Evolutionary conservation across 1,140 invertebrate species (phyloP), one percentile per base, ranked within the genome.

Genomic region (Scaptomyza hsui): DNA sequence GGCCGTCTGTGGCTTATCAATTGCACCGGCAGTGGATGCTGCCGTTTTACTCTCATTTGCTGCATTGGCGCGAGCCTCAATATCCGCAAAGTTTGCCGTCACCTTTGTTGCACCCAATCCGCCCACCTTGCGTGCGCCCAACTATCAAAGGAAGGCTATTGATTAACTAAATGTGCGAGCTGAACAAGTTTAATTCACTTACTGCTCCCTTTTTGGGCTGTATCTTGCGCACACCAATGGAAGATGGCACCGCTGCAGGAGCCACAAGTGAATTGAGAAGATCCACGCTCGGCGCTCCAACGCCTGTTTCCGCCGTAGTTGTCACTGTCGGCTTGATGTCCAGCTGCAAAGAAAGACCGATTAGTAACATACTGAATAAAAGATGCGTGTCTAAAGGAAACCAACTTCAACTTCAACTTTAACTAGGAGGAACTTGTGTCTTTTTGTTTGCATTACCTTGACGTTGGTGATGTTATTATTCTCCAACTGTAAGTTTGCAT

Each of bases 61-160:
- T 73, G 97, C 93, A 72, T 95, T 95, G 0, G 97, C 97, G 88
- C 97, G 95, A 78, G 95, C 95, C 92, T 99, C 98, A 44, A 99
- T 95, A 85, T 99, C 98, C n/a, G 96, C 96, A 92, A 99, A 99
- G 92, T 99, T 98, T 10, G 96, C 94, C 80, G 95, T 97, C 4
- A 99, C 97, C 92, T 97, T 97, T 57, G 98, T 98, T n/a, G 98
- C 99, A 57, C 98, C 98, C n/a, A 99, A 92, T 1, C 97, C 96
- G 41, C 94, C 94, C 91, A 97, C 98, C 89, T 98, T 98, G 0
- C 80, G 75, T 24, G 93, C 94, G 10, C 97, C 97, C 61, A 98
- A 79, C 89, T 91, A 19, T 15, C 6, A 1, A 26, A 6, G n/a
- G n/a, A n/a, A n/a, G n/a, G n/a, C n/a, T n/a, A n/a, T n/a, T n/a